These are phyloP conservation scores for Agriopis aurantiaria DNA, from an alignment of 2,888 invertebrate species.

Conservation along the genomic window DNA sequence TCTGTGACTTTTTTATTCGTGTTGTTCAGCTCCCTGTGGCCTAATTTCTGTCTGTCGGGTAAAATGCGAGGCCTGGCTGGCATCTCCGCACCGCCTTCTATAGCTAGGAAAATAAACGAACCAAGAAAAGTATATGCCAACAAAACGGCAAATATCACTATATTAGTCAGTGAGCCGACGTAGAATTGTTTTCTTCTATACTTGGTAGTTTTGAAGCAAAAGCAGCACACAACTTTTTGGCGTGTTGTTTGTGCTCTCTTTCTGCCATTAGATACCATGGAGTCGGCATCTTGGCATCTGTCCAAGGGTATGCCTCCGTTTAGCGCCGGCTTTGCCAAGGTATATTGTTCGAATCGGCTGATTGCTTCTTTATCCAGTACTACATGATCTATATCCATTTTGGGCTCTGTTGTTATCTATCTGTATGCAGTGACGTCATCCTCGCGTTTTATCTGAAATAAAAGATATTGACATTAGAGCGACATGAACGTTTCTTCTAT, in stretches of 20 bases:
- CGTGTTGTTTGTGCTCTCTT: constrained; percentile 80
- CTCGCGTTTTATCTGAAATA: constrained; percentile 75
- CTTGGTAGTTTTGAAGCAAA: constrained; percentile 86
- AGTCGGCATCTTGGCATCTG: constrained; percentile 84
- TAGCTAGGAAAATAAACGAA: constrained; percentile 94
- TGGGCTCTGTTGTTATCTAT: constrained; percentile 62
- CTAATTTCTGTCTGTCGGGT: constrained; percentile 82
- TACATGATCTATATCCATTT: constrained; percentile 83
- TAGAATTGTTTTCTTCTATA: constrained; percentile 87
- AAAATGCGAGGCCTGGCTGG: constrained; percentile 82
- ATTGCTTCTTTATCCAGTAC: constrained; percentile 84
- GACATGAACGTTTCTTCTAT: constrained; percentile 46
- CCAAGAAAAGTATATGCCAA: constrained; percentile 92
- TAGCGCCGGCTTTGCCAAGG: constrained; percentile 80
- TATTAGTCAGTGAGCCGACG: constrained; percentile 92
- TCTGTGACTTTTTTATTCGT: constrained; percentile 72
- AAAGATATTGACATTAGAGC: constrained; percentile 57
- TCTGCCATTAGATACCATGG: constrained; percentile 81
- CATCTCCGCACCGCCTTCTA: constrained; percentile 90
- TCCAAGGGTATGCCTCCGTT: constrained; percentile 84
- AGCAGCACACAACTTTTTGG: constrained; percentile 84
- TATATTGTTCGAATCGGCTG: constrained; percentile 83
- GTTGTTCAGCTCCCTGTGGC: constrained; percentile 79
- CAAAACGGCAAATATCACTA: constrained; percentile 93
- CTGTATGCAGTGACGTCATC: constrained; percentile 67